Percentiles rank a stretch among this genome's conserved stretches.
These are phyloP conservation scores for Cyphomyrus plagiostoma DNA, from an alignment of 2,113 vertebrate species.

Conservation along the genomic window DNA sequence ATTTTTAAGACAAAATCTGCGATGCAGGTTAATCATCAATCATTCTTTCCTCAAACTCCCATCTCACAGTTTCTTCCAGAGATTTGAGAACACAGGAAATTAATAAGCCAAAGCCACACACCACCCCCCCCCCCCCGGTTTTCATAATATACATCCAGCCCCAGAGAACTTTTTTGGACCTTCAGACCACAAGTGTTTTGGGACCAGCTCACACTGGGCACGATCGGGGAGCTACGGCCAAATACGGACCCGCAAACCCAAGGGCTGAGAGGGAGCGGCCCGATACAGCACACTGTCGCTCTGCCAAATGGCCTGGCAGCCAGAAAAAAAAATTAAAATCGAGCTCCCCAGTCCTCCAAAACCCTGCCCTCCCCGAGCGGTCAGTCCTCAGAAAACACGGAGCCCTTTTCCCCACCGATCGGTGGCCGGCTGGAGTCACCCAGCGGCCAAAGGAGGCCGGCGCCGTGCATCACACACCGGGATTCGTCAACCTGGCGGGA, in stretches of 20 bases:
- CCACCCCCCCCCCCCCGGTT: constrained; percentile 14
- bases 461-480: neutral
- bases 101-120: constrained; percentile 70
- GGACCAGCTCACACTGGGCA: neutral
- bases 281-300: neutral
- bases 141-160: neutral
- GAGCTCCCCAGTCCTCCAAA: neutral
- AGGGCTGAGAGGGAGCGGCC: neutral
- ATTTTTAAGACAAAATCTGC: neutral
- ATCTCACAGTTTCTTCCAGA: neutral
- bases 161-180: neutral
- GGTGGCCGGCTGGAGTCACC: neutral
- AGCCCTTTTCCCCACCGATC: neutral
- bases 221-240: neutral
- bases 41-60: neutral
- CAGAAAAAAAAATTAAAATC: neutral
- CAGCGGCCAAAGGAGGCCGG: neutral
- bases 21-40: neutral
- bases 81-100: constrained; percentile 44
- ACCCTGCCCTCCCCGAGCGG: neutral
- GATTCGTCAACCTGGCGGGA: neutral
- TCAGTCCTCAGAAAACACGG: neutral
- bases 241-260: neutral
- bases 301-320: neutral
- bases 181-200: neutral